Conservation (phyloP, 1,140 invertebrate genomes). For the Drosophila nasuta region DNA sequence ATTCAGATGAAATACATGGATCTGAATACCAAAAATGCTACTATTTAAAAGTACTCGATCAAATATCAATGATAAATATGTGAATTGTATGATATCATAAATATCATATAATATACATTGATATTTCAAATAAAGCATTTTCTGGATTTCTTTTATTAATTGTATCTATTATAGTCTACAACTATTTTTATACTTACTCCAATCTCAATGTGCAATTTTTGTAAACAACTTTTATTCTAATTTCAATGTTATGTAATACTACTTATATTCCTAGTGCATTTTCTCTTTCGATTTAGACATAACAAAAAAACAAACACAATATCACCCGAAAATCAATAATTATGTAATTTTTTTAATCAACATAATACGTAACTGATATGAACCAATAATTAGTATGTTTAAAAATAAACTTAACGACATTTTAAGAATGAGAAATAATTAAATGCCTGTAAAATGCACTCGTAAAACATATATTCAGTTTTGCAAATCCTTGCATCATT, state of each 20-base stretch:
- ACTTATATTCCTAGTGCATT: constrained; percentile 37
- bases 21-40: no score
- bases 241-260: constrained; percentile 17
- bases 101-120: constrained; percentile 38
- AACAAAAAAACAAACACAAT: background rate
- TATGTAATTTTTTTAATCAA: constrained; percentile 64
- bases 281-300: constrained; percentile 30
- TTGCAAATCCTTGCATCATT: constrained; percentile 31
- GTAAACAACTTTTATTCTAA: background rate
- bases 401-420: constrained; percentile 40
- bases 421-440: constrained; percentile 3
- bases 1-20: no score
- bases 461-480: background rate
- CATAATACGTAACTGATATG: constrained; percentile 77
- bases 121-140: constrained; percentile 17
- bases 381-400: constrained; percentile 69
- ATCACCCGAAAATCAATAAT: constrained; percentile 50
- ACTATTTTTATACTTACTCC: constrained; percentile 12
- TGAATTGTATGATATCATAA: constrained; percentile 8
- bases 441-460: background rate
- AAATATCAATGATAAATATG: constrained; percentile 14
- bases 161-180: constrained; percentile 4
- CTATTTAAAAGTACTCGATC: background rate
- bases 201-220: constrained; percentile 28
- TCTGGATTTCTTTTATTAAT: constrained; percentile 1